These are phyloP conservation scores for Trialeurodes vaporariorum DNA, from an alignment of 1,140 invertebrate species.

Conservation along the genomic window DNA sequence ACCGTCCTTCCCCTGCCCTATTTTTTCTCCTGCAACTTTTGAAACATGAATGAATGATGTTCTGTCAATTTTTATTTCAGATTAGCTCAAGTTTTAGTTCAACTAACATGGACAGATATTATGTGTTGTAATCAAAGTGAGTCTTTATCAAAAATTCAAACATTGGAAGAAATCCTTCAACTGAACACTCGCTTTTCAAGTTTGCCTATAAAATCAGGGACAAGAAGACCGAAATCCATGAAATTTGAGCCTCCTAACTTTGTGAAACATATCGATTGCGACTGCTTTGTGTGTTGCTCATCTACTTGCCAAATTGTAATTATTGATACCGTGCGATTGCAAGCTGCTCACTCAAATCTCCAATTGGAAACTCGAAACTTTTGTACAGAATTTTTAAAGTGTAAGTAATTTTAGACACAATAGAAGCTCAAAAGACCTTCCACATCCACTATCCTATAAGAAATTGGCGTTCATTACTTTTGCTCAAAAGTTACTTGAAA, in stretches of 20 bases:
- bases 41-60: too few relatives aligned
- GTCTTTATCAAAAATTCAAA: not conserved
- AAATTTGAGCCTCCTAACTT: not conserved
- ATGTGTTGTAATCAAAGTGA: not conserved
- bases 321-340: not conserved
- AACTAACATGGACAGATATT: not conserved
- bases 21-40: too few relatives aligned
- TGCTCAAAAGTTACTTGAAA: too few relatives aligned
- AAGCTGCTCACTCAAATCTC: not conserved
- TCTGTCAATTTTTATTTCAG: too few relatives aligned
- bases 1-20: too few relatives aligned
- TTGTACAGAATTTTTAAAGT: not conserved
- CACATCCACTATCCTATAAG: too few relatives aligned
- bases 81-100: not conserved
- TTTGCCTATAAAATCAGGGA: not conserved
- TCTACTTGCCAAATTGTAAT: not conserved
- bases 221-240: not conserved
- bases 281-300: not conserved
- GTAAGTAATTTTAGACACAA: too few relatives aligned
- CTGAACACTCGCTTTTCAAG: not conserved
- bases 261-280: not conserved
- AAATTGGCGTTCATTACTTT: too few relatives aligned
- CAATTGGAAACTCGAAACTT: not conserved
- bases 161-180: not conserved
- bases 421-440: too few relatives aligned